Evolutionary conservation across 2,888 invertebrate genomes (phyloP), one percentile per base, ranked within the genome.

Genomic region (Scotopteryx bipunctaria): DNA sequence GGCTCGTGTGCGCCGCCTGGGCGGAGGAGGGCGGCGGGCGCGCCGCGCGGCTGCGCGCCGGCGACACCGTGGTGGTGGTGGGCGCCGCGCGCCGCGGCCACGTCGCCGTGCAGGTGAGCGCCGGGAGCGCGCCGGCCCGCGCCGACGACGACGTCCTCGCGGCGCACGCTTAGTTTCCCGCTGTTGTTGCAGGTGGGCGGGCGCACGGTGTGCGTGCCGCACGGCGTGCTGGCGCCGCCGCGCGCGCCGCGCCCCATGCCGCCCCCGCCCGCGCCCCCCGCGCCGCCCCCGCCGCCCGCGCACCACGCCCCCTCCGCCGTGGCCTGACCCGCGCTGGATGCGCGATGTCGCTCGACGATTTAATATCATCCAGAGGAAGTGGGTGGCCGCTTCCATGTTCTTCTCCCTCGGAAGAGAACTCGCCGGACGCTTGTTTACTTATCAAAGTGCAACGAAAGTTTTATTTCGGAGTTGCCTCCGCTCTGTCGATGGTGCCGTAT

Each of bases 81-180:
- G 97, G 98, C 57, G 96, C 97, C 37, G 97, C 98, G 29, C 93
- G 95, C 50, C 93, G 97, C 65, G 98, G 98, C 0, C 97, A 96
- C 87, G 92, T 98, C 64, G 92, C 96, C 66, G 97, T 98, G 61
- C 97, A 97, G 87, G 83, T 81, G 57, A 67, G 73, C 35, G 71
- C 76, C 1, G 71, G 84, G 68, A 64, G 78, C 55, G 85, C 87
- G 69, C 88, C 88, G 70, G 87, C 86, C 81, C 54, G 64, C 61
- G 83, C 83, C 87, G 73, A 76, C 80, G 32, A 84, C 88, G 47
- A 80, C 86, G 44, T 83, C 83, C 57, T 78, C 84, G 40, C 68
- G 79, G 32, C 78, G 73, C 57, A 72, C 70, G 50, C n/a, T n/a
- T n/a, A n/a, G n/a, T n/a, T n/a, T n/a, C n/a, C n/a, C n/a, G n/a